Base-by-base conservation (phyloP, 2,797 vertebrate species). In the Protosalanx chinensis region DNA sequence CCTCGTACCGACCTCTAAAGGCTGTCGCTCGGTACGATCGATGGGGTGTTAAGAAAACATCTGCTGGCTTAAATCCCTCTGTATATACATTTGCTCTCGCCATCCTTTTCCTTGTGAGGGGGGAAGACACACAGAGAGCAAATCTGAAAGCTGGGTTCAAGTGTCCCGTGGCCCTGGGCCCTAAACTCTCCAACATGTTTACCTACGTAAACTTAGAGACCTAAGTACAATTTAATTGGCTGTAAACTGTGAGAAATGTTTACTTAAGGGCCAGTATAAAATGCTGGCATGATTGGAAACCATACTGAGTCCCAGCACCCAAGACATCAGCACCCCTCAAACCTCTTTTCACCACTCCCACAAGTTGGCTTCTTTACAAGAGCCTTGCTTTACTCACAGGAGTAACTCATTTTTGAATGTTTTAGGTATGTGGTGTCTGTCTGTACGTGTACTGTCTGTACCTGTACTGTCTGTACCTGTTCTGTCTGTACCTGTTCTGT, bases 141-240 rank as follows among this genome's bases (percentile, higher is more conserved):
- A 84, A 82, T 69, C 81, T 69, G 72, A 83, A 80, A 84, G 78
- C 78, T 78, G 74, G 82, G 84, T 89, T 89, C 84, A 90, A 88
- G 93, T 93, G 90, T 93, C 90, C 90, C 82, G 84, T 88, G 87
- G 92, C 88, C 88, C 90, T 83, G 82, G 92, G 91, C 90, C 87
- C 89, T 91, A 90, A 90, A 91, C 92, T 88, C 90, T 92, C 91
- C 88, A 35, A 88, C 91, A 91, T 95, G 92, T 95, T 97, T 94
- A 95, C 93, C 93, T 90, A 88, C 90, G 91, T 94, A 95, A 96
- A 95, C 92, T 67, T 79, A 23, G 41, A 68, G 72, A 74, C 86
- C 85, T 92, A 95, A 97, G 93, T 91, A 93, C 93, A 92, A 93
- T 95, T 96, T 96, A 96, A 97, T 95, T 95, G 95, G 94, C 93